Conservation (phyloP, 1,140 invertebrate genomes). For the Drusus annulatus region DNA sequence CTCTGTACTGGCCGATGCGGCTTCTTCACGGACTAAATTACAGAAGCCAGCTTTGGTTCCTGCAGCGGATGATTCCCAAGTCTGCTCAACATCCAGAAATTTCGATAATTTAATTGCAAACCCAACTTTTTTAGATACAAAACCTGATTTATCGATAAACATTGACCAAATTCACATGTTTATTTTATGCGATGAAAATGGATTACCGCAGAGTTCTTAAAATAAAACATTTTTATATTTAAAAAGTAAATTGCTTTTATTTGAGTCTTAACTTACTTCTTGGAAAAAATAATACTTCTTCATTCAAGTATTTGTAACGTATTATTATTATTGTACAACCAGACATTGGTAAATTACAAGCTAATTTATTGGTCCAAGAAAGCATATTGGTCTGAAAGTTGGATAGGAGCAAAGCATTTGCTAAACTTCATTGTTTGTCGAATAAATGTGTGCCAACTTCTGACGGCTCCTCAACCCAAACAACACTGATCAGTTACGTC, state of each 20-base stretch:
- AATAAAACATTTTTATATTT: not conserved
- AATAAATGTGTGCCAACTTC: too few relatives aligned
- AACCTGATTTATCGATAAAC: not conserved
- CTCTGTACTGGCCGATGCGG: slow-evolving; percentile 55
- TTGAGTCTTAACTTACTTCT: not conserved
- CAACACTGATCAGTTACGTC: too few relatives aligned
- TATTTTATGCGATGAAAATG: slow-evolving; percentile 34
- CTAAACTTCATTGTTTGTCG: too few relatives aligned
- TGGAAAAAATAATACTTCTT: too few relatives aligned
- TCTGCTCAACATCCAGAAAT: slow-evolving; percentile 22
- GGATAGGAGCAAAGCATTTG: too few relatives aligned
- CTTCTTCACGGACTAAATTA: slow-evolving; percentile 54
- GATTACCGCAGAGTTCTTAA: slow-evolving; percentile 2
- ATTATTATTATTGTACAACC: too few relatives aligned
- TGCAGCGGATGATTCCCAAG: not conserved
- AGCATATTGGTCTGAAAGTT: too few relatives aligned
- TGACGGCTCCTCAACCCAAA: too few relatives aligned
- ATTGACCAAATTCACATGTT: slow-evolving; percentile 41
- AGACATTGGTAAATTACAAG: too few relatives aligned
- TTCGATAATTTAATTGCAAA: slow-evolving; percentile 50
- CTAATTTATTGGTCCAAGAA: too few relatives aligned
- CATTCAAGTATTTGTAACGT: too few relatives aligned
- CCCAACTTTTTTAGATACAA: slow-evolving; percentile 19
- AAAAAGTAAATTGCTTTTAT: not conserved
- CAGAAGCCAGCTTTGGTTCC: slow-evolving; percentile 4